Base-by-base conservation (phyloP, 2,797 vertebrate species). In the Anas georgica region DNA sequence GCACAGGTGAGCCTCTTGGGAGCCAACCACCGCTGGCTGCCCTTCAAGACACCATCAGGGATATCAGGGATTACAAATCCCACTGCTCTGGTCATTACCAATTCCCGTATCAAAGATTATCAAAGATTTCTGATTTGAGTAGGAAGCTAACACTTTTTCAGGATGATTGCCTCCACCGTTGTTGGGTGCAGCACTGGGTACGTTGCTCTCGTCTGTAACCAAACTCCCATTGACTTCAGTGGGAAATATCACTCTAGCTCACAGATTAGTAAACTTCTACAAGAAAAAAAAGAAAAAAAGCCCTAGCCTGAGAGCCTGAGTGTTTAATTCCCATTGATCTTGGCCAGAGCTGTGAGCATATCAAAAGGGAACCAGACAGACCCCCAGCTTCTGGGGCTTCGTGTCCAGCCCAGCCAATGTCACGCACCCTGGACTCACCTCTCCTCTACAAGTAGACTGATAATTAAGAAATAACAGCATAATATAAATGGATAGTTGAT, bases 381-480 rank as follows among this genome's bases (percentile, higher is more conserved):
- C 74, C 81, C 33, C 17, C 60, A 68, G 17, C 60, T 84, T 70
- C 60, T 66, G 56, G 92, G 90, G 85, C 52, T 95, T 62, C 69
- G 91, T 96, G 95, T 86, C 95, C 93, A 93, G 92, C 93, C 80
- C 74, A 87, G 94, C 67, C 91, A 84, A 87, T 94, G 67, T 93
- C 66, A 75, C 69, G 46, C 75, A 86, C 89, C 83, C 86, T 6
- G 37, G 78, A 28, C 86, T 83, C 74, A 73, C 64, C 78, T 94
- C 86, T 96, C 93, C 60, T 72, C 95, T 74, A 59, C 91, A 97
- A 98, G 98, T 97, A 98, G 88, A 28, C 88, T 86, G 90, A 96
- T 96, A 97, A 98, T 98, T 97, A 97, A 97, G 96, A 97, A 97
- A 96, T 96, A 97, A 96, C 83, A 91, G 92, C 96, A 68, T 93